phyloP scores from a whole-genome alignment of 2,113 vertebrate genomes.

The Brachypteracias leptosomus region DNA sequence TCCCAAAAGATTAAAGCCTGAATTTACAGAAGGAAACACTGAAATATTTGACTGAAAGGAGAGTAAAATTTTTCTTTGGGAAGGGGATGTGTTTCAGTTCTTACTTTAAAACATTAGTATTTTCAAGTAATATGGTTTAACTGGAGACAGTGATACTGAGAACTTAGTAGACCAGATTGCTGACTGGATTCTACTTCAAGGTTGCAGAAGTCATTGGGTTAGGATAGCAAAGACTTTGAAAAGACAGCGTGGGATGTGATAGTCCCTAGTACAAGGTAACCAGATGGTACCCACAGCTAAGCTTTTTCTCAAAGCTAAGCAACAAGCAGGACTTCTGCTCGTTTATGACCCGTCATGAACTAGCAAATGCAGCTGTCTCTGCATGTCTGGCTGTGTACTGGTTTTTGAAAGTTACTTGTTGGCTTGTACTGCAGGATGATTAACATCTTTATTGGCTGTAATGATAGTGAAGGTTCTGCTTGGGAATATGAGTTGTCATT shows the following conservation, averaged over 20 bases:
- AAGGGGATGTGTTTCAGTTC: background rate
- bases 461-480: slow-evolving; percentile 50
- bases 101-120: background rate
- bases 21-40: background rate
- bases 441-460: slow-evolving; percentile 29
- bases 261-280: background rate
- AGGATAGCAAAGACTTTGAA: background rate
- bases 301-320: background rate
- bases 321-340: background rate
- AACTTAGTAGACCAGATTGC: background rate
- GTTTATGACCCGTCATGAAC: background rate
- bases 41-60: background rate
- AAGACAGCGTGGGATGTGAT: background rate
- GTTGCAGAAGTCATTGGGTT: background rate
- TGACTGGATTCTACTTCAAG: background rate
- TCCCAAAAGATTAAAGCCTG: background rate
- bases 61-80: background rate
- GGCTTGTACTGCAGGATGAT: background rate
- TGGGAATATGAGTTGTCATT: background rate
- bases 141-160: background rate
- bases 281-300: background rate
- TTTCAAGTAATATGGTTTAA: background rate
- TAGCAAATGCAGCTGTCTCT: no score
- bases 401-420: slow-evolving; percentile 17
- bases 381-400: background rate